These are phyloP conservation scores for Diadegma fenestrale DNA, from an alignment of 2,888 invertebrate species.

Conservation along the genomic window DNA sequence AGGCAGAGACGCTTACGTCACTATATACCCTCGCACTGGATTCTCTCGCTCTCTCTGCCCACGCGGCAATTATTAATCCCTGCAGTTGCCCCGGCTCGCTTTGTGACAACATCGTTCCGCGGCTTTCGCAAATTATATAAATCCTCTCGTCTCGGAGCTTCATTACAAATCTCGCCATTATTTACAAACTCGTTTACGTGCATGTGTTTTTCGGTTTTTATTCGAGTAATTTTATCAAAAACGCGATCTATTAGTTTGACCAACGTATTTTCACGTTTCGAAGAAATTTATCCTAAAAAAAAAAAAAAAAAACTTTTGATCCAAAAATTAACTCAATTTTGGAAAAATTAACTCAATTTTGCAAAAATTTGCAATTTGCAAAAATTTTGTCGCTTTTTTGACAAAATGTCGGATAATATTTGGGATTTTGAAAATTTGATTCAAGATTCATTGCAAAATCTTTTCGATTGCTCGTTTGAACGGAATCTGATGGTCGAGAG, in stretches of 20 bases:
- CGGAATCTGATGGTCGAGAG: conserved; percentile 20
- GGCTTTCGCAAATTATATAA: conserved; percentile 65
- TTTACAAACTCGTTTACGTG: conserved; percentile 38
- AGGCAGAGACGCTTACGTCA: conserved; percentile 49
- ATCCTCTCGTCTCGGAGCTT: conserved; percentile 47
- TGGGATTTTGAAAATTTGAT: not conserved
- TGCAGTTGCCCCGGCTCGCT: conserved; percentile 69
- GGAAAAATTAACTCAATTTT: too few species aligned
- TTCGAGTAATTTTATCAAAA: conserved; percentile 8
- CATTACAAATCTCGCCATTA: conserved; percentile 46
- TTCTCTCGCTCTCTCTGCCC: conserved; percentile 54
- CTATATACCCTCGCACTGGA: conserved; percentile 39
- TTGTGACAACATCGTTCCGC: conserved; percentile 69
- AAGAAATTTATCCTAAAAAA: not conserved
- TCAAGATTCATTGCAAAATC: not conserved
- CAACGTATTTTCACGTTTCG: not conserved
- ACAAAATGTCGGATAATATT: not conserved
- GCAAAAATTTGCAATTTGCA: too few species aligned
- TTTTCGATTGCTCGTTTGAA: not conserved
- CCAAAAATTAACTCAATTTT: not conserved
- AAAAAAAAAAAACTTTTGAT: not conserved
- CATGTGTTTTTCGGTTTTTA: conserved; percentile 4
- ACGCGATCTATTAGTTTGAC: not conserved
- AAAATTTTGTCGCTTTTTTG: not conserved
- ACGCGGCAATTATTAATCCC: conserved; percentile 74